Conservation (phyloP, 2,113 vertebrate genomes). For the Thunnus maccoyii region DNA sequence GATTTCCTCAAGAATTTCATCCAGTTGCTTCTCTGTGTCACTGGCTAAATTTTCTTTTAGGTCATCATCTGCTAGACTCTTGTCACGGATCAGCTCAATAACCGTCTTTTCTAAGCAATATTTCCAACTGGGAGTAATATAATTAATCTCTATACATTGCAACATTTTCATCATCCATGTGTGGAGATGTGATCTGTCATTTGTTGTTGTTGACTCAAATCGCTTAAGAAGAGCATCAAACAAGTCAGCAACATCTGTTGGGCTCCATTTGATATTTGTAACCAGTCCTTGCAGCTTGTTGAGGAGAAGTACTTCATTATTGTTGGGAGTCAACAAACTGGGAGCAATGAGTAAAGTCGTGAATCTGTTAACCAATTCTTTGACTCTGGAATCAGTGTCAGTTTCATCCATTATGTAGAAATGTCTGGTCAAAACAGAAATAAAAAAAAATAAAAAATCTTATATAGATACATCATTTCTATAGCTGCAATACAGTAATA, state of each 20-base stretch:
- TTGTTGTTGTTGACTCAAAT: constrained; percentile 21
- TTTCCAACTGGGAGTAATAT: constrained; percentile 42
- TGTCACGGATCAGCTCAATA: not conserved
- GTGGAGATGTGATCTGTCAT: constrained; percentile 7
- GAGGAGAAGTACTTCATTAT: constrained; percentile 24
- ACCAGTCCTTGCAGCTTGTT: constrained; percentile 52
- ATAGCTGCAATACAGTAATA: not conserved
- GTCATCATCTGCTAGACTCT: not conserved
- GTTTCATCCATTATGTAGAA: constrained; percentile 13
- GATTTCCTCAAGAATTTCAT: constrained; percentile 72
- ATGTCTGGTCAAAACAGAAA: not conserved
- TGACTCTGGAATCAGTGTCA: not conserved
- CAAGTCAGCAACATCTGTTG: not conserved
- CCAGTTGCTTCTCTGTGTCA: constrained; percentile 42
- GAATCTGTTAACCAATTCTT: not conserved
- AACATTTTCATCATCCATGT: constrained; percentile 63
- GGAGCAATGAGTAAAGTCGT: fast-evolving
- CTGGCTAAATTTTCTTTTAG: not conserved
- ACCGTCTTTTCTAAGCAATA: fast-evolving
- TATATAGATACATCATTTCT: not conserved
- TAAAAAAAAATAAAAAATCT: not conserved
- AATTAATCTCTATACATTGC: constrained; percentile 67
- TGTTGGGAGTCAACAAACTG: not conserved
- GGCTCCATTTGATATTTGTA: constrained; percentile 51
- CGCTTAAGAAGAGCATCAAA: constrained; percentile 57